Conservation (phyloP, 2,888 invertebrate species). For the Aspidiotus rigidus region DNA sequence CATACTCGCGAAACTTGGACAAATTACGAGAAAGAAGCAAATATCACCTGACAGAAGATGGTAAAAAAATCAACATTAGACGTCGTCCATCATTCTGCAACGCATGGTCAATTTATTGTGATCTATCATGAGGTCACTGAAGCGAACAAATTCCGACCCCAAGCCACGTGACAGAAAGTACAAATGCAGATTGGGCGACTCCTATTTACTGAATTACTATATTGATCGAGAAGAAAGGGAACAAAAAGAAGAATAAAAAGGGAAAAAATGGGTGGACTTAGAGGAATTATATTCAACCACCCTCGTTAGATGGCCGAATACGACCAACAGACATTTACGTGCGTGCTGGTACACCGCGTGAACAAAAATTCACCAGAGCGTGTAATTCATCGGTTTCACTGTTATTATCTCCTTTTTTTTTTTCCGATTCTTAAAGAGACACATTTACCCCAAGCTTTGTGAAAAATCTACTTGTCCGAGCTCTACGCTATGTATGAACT, state of each 20-base stretch:
- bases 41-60: constrained; percentile 1
- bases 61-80: background rate
- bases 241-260: constrained; percentile 6
- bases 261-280: constrained; percentile 28
- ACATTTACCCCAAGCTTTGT: no score
- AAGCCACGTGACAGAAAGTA: constrained; percentile 21
- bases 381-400: background rate
- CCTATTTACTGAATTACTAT: background rate
- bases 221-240: constrained; percentile 16
- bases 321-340: background rate
- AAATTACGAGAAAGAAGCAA: background rate
- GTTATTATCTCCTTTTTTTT: background rate
- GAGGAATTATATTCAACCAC: constrained; percentile 10
- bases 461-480: no score
- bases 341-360: background rate
- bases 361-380: background rate
- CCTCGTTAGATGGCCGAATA: constrained; percentile 25
- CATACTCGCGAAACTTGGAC: background rate
- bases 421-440: no score
- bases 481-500: no score
- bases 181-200: constrained; percentile 18
- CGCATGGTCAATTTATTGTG: constrained; percentile 22
- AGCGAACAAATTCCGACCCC: constrained; percentile 29
- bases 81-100: constrained; percentile 15
- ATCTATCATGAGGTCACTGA: constrained; percentile 26